Evolutionary conservation across 2,888 invertebrate genomes (phyloP), one percentile per base, ranked within the genome.

Genomic region (Masnerella sp.): DNA sequence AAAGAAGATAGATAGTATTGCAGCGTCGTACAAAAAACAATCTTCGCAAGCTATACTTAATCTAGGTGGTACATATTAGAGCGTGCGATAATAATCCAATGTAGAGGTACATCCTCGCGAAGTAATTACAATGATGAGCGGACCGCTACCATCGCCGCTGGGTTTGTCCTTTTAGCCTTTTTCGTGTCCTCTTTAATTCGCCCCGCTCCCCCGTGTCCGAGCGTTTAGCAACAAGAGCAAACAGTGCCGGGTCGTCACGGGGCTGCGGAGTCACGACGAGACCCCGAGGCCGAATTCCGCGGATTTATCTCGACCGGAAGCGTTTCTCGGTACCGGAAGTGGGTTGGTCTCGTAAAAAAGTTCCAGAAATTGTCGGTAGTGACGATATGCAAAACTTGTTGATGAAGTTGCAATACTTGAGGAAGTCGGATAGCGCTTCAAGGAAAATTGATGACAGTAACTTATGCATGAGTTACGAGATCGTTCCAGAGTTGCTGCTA

Each of bases 111-210:
- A 85, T 85, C 85, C 82, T 84, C 78, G 83, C 80, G 80, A 85
- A 85, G 85, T 85, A 85, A 85, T 85, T 85, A 85, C 84, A 85
- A 85, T 85, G 85, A 85, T 84, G 84, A 84, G 84, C 82, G 81
- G 85, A 83, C 81, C 82, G 85, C 85, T 85, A 76, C 79, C 74
- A 85, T 77, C 78, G 77, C 38, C 42, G 15, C 34, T 49, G 15
- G 18, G 12, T 51, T n/a, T 72, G 58, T 65, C 59, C 12, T 59
- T 71, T 43, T 73, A 45, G 59, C 61, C 70, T 58, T 45, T 61
- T 58, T 56, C 71, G 32, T 8, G 58, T n/a, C 45, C 17, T 52
- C 59, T 45, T 68, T 59, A 58, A 59, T 68, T 52, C 68, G 47
- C 32, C 17, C 20, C 28, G 11, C 7, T 20, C 14, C 9, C 20